Evolutionary conservation across 2,888 invertebrate species (phyloP), one percentile per base, ranked within the genome.

Genomic region (Pollenia griseotomentosa): DNA sequence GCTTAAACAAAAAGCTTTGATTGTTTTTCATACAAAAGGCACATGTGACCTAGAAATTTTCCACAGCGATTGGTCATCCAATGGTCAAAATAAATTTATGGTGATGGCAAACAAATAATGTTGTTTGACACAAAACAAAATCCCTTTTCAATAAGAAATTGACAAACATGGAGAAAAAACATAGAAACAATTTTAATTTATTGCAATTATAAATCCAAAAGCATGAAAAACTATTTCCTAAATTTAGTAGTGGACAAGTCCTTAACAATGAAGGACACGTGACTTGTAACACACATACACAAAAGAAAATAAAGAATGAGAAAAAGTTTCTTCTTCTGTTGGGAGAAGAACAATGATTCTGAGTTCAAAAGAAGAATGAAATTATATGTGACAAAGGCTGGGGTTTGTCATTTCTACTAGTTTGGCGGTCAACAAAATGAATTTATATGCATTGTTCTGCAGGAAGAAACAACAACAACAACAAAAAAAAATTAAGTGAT

Each of bases 391-490:
- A 83, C 86, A 78, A 77, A 83, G 80, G 65, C 70, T 86, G 88
- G 88, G 81, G 86, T 83, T 86, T 88, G 83, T 71, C 86, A 83
- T 85, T 87, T 85, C 87, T 79, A 77, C 80, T 87, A 78, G 86
- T 88, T 83, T 86, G 88, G 85, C 85, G 85, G 86, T 78, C 79
- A 77, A 75, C 81, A 59, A 82, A 82, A 70, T 83, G 91, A 90
- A 91, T 91, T 91, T 91, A 90, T 91, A 89, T 89, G 57, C 48
- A 63, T 82, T 78, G n/a, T 78, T 77, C 83, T 44, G 16, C 71
- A 23, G 1, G 33, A 44, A 40, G 14, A 51, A 68, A 0, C 14
- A 57, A 33, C 19, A 19, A 68, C 2, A 9, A 59, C 46, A 48
- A 48, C 8, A 33, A 59, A 55, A 51, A 74, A 80, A 70, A 70